Evolutionary conservation across 2,888 invertebrate species (phyloP), one percentile per base, ranked within the genome.

Genomic region (Athrips mouffetella): DNA sequence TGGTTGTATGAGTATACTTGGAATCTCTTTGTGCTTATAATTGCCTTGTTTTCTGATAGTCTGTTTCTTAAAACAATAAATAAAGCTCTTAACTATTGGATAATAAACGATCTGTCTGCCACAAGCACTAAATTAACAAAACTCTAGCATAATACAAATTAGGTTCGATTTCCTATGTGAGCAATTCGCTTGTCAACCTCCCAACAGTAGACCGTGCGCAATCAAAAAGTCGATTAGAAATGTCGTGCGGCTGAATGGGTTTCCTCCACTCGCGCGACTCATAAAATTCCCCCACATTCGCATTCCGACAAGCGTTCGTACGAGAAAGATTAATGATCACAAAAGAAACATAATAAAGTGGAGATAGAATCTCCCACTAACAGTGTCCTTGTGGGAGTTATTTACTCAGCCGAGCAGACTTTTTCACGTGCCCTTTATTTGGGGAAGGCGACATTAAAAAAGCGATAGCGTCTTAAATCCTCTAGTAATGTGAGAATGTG

Each of bases 321-420:
- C 87, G 85, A 84, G 85, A 87, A 87, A 88, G 88, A 88, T 88
- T 88, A 88, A 88, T 88, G 88, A 87, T 87, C 88, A 86, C 87
- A 88, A 87, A 88, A 87, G 86, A 86, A 88, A 88, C 87, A 87
- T 87, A 88, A 88, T 87, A 88, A 87, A 86, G 79, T 81, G 79
- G 77, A 87, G 87, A 88, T 88, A 86, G 83, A 81, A 88, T 88
- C 87, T 87, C 70, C 86, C 83, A 83, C 87, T 87, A 86, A 86
- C 87, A 80, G 87, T 86, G 87, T 88, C 87, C 86, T 87, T 87
- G 87, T 69, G 87, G 84, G 85, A 85, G 84, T 83, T 86, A 87
- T 87, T 87, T 87, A 84, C 84, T 85, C 70, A 71, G 75, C 66
- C 65, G 73, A 71, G 72, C 73, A 80, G 79, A 80, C 80, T 85